Base-by-base conservation (phyloP, 2,113 vertebrate genomes). In the Coracopsis vasa region DNA sequence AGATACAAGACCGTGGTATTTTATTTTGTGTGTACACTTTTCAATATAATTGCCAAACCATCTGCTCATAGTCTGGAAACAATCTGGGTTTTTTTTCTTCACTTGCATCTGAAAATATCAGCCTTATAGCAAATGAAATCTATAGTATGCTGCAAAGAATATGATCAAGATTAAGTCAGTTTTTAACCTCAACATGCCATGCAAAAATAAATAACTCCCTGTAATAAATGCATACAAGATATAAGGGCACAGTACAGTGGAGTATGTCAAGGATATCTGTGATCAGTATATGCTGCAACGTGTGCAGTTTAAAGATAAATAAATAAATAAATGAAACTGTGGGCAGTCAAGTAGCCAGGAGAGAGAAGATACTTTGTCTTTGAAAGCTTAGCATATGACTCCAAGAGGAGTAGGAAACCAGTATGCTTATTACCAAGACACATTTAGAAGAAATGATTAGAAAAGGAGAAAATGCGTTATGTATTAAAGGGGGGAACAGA, bases 11-110 rank as follows among this genome's bases (percentile, higher is more conserved):
- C 27, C 85, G 11, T 62, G 37, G 8, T 65, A 69, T 81, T 89
- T 94, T 87, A 81, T 81, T 79, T 85, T 73, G 3, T 85, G n/a
- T 61, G 37, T 56, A 80, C 19, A 31, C 8, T 90, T 89, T 89
- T 77, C 70, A 79, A 85, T 94, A 29, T 73, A 90, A 92, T 92
- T 91, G 56, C 70, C 70, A 92, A 79, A 51, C 73, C 61, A 87
- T 87, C 53, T 95, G 90, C 61, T 85, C 70, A 23, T 69, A 72
- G 69, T 65, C 87, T 94, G 70, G 74, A 91, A 91, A 75, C 25
- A 79, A 87, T 44, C 37, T 67, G 64, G 11, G 0, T 6, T 21
- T 21, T 33, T 33, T 31, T 91, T 94, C 87, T 94, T 70, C 33
- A 89, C 48, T 82, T 69, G 25, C 31, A 51, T 60, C 37, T 81